Percentiles rank a stretch among this genome's conserved stretches.
Conservation (phyloP, 2,797 vertebrate genomes). For the Scleropages formosus region DNA sequence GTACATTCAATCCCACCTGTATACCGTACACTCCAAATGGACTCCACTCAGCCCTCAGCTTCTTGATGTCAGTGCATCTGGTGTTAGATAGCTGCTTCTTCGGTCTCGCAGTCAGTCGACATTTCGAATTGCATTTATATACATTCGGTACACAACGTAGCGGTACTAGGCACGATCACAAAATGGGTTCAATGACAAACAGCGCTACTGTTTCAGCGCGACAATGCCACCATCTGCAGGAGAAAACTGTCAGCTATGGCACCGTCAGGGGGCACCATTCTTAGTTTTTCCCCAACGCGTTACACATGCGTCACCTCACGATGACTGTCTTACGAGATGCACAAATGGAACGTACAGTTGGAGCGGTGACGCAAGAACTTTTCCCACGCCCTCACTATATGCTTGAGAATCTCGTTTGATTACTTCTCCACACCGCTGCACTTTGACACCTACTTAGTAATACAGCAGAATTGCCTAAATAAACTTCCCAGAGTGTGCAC, state of each 20-base stretch:
- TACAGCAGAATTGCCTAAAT: constrained; percentile 52
- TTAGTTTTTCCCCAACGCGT: neutral
- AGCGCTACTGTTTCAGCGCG: neutral
- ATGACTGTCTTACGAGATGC: constrained; percentile 21
- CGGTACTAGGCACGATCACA: neutral
- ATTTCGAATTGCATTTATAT: too few relatives aligned
- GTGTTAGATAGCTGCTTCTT: too few relatives aligned
- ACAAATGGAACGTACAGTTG: constrained; percentile 46
- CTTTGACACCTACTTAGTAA: constrained; percentile 50
- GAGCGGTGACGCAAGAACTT: constrained; percentile 57
- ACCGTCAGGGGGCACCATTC: constrained; percentile 48
- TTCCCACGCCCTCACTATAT: constrained; percentile 47
- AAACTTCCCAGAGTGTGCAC: constrained; percentile 23
- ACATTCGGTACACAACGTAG: too few relatives aligned
- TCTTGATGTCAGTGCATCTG: too few relatives aligned
- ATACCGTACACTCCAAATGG: too few relatives aligned
- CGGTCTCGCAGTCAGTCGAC: too few relatives aligned
- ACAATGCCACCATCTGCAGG: constrained; percentile 28
- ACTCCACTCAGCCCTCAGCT: too few relatives aligned
- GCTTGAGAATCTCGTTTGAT: constrained; percentile 63
- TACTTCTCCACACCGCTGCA: constrained; percentile 48
- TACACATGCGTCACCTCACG: neutral
- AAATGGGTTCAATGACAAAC: neutral
- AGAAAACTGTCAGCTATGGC: constrained; percentile 16
- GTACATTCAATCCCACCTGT: too few relatives aligned